Evolutionary conservation across 2,888 invertebrate species (phyloP).

Genomic region (Cheilosia soror): DNA sequence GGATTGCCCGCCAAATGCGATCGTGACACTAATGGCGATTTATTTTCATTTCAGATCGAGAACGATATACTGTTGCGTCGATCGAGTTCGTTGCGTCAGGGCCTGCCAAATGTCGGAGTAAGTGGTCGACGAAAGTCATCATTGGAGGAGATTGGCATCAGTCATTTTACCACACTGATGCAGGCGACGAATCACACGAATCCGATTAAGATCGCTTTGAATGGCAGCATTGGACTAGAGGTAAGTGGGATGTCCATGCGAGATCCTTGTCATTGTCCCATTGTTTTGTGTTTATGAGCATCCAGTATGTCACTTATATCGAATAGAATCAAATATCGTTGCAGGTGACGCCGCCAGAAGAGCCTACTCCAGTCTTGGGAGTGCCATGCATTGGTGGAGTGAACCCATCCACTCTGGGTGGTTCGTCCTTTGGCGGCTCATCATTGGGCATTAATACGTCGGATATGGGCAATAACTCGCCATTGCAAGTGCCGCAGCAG

Average conservation of each 20-base stretch:
- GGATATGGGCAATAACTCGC: conserved; percentile 85
- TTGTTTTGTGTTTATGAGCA: not conserved
- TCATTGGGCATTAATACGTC: conserved; percentile 81
- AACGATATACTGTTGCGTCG: conserved; percentile 93
- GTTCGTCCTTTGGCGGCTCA: conserved; percentile 80
- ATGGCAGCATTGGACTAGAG: conserved; percentile 93
- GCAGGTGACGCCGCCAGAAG: conserved; percentile 88
- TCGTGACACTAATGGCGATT: conserved; percentile 5
- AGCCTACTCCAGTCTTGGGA: conserved; percentile 83
- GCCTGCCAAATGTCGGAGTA: conserved; percentile 87
- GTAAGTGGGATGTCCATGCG: conserved; percentile 76
- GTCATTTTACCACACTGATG: conserved; percentile 89
- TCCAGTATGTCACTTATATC: conserved; percentile 45
- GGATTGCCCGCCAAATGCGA: conserved; percentile 22
- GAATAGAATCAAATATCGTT: conserved; percentile 81
- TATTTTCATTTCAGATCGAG: conserved; percentile 84
- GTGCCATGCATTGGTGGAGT: conserved; percentile 83
- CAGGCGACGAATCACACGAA: conserved; percentile 88
- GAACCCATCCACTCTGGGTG: conserved; percentile 82
- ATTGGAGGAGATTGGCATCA: conserved; percentile 93
- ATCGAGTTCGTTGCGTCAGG: conserved; percentile 93
- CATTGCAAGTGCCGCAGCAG: conserved; percentile 85
- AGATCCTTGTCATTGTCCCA: not conserved
- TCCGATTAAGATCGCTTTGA: conserved; percentile 93
- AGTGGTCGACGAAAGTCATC: conserved; percentile 90